Base-by-base conservation (phyloP, 2,888 invertebrate genomes). In the Siphonodentalium dalli region DNA sequence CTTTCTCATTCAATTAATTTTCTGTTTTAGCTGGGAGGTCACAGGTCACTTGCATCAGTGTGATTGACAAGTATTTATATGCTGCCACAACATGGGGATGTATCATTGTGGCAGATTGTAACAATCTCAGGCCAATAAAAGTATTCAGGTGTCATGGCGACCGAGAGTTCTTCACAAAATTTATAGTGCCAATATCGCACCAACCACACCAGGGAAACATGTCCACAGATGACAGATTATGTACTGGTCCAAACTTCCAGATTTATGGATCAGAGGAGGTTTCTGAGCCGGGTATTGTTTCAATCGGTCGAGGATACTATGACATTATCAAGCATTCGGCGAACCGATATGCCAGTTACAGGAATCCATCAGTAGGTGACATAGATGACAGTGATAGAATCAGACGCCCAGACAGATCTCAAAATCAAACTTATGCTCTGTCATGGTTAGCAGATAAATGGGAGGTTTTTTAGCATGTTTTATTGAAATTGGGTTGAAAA, bases 51-150 rank as follows among this genome's bases (percentile, higher is more conserved):
- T 87, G 89, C 68, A 80, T 92, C 71, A 86, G 88, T 42, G 85
- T 87, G 28, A 83, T 89, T 47, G 74, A 72, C 23, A 60, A 63
- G 39, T 77, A 79, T 34, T 83, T 96, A 34, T 93, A 92, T 80
- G 89, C 93, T 58, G 97, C 97, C 39, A 97, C 97, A 0, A 92
- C 93, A 7, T 92, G 93, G 90, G 98, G 98, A 23, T 93, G 94
- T 79, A 84, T 98, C 39, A 90, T 97, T 46, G 90, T 96, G 6
- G 92, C 93, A 0, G 93, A 94, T 78, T 87, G 89, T 18, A 84
- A 85, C 51, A 87, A 89, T 0, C 85, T 96, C 67, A 84, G 91
- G 2, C 95, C 96, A 0, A 88, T 94, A 53, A 92, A 93, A 3
- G 90, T 95, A n/a, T 94, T 94, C 84, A 85, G 94, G 43, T 71